Conservation (phyloP, 2,113 vertebrate species). For the Hypomesus transpacificus region DNA sequence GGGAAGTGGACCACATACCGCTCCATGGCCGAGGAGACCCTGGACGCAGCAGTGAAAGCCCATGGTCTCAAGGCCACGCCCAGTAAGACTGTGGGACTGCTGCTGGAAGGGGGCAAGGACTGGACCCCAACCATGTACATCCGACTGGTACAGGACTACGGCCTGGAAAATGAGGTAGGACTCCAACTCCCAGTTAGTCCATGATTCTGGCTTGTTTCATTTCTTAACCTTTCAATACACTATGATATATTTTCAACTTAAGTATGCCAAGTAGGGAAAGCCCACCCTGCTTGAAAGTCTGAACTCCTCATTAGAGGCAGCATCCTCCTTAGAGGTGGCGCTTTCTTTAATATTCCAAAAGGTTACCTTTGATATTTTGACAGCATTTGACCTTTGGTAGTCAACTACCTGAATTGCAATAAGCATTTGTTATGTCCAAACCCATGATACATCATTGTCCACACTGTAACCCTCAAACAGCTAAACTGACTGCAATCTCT, state of each 20-base stretch:
- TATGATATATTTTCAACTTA: not conserved
- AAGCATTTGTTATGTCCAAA: constrained; percentile 50
- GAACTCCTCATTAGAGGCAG: constrained; percentile 62
- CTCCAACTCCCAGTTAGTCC: not conserved
- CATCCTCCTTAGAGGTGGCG: constrained; percentile 31
- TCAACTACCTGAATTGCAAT: constrained; percentile 64
- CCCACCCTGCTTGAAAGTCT: constrained; percentile 22
- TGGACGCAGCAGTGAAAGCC: constrained; percentile 76
- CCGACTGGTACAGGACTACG: constrained; percentile 93
- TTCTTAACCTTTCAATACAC: not conserved
- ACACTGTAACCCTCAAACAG: constrained; percentile 13
- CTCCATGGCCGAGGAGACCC: constrained; percentile 89
- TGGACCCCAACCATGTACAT: constrained; percentile 97
- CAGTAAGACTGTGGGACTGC: constrained; percentile 82
- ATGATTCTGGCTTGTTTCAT: not conserved
- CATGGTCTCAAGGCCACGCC: constrained; percentile 75
- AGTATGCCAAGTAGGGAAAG: constrained; percentile 35
- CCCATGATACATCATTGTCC: constrained; percentile 48
- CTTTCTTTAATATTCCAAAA: constrained; percentile 69
- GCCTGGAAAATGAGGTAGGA: constrained; percentile 88
- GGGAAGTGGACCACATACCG: constrained; percentile 99
- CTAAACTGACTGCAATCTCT: not conserved
- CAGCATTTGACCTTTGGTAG: constrained; percentile 72
- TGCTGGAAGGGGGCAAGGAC: constrained; percentile 84
- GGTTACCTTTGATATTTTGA: constrained; percentile 78